These are phyloP conservation scores for Luperina nickerlii DNA, from an alignment of 2,888 invertebrate genomes.

Conservation along the genomic window DNA sequence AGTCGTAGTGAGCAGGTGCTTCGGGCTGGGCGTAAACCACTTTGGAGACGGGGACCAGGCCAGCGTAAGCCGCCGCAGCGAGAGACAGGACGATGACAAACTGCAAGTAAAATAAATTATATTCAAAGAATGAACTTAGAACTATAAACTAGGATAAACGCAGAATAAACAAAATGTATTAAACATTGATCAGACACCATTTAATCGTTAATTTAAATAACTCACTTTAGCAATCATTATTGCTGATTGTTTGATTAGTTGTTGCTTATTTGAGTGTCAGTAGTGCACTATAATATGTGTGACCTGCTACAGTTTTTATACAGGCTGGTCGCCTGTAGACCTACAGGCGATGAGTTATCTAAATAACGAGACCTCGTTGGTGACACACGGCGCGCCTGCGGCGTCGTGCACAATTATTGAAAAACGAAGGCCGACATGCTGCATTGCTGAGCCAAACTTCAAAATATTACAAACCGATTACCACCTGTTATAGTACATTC, in stretches of 20 bases:
- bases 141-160: no score
- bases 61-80: constrained; percentile 75
- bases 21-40: constrained; percentile 81
- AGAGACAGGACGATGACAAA: constrained; percentile 79
- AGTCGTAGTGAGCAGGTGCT: constrained; percentile 85
- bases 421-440: constrained; percentile 56
- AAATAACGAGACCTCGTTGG: constrained; percentile 23
- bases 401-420: constrained; percentile 46
- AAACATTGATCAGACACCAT: not conserved
- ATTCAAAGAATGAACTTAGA: not conserved
- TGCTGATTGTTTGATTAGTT: constrained; percentile 51
- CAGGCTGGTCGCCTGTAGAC: constrained; percentile 51
- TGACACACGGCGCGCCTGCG: constrained; percentile 47
- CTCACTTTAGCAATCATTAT: constrained; percentile 84
- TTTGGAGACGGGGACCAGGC: constrained; percentile 75
- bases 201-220: not conserved
- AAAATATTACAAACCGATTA: constrained; percentile 22
- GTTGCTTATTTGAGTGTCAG: constrained; percentile 76
- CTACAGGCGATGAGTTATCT: not conserved
- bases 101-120: constrained; percentile 64
- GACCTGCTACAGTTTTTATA: constrained; percentile 81
- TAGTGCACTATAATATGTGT: constrained; percentile 75
- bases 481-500: constrained; percentile 27
- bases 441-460: constrained; percentile 29
- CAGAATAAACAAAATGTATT: not conserved